A percentile compares a stretch with the other conserved stretches of the same genome.
Evolutionary conservation across 2,113 vertebrate genomes (phyloP).

Genomic region (Dicerorhinus sumatrensis): DNA sequence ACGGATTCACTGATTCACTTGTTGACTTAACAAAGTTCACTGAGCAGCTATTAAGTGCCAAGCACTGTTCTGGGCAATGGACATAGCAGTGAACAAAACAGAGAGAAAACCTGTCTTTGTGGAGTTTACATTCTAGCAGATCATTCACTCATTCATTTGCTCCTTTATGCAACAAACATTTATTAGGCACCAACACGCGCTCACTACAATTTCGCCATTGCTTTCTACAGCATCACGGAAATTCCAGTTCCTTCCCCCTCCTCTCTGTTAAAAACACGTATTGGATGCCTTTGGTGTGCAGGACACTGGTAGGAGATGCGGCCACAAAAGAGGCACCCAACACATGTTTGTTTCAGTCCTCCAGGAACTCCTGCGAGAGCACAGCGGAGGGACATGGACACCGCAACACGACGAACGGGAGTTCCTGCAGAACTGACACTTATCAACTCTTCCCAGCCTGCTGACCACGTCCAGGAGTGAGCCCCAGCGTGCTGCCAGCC

Average conservation of each 20-base stretch:
- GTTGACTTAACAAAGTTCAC: too few species aligned
- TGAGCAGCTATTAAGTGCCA: too few species aligned
- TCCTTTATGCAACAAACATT: neutral
- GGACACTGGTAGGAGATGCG: neutral
- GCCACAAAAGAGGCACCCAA: neutral
- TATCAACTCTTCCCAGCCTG: neutral
- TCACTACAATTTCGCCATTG: accelerated
- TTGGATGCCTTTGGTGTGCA: neutral
- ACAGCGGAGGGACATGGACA: neutral
- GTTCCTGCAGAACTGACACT: neutral
- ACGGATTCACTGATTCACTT: accelerated
- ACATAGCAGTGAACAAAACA: neutral
- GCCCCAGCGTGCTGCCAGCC: accelerated
- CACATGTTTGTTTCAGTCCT: neutral
- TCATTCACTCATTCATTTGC: too few species aligned
- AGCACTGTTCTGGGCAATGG: neutral
- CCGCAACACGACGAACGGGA: neutral
- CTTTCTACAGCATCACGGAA: neutral
- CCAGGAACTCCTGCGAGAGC: neutral
- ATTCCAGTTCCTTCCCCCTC: neutral
- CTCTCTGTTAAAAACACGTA: neutral
- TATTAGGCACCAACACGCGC: accelerated
- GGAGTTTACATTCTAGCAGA: neutral
- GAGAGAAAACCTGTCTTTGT: neutral
- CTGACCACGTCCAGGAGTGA: neutral